These are phyloP conservation scores for Dendrolimus kikuchii DNA, from an alignment of 1,140 invertebrate species.

Conservation along the genomic window DNA sequence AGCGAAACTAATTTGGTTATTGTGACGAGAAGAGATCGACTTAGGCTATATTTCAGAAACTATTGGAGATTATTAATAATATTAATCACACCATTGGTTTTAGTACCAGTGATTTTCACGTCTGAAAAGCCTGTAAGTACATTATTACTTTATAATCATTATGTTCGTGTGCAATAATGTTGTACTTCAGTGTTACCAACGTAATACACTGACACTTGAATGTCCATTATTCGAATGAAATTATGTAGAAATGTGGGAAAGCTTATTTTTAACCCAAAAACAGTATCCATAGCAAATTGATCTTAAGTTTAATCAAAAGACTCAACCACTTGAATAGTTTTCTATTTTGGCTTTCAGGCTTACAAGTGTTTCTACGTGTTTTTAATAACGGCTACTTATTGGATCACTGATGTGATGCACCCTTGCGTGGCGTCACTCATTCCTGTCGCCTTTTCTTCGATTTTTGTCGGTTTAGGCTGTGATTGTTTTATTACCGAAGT, in stretches of 20 bases:
- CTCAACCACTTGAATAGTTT: no score
- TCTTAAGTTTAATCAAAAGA: no score
- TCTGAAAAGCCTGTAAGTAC: slow-evolving; percentile 37
- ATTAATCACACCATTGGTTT: slow-evolving; percentile 25
- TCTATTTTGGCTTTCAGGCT: slow-evolving; percentile 27
- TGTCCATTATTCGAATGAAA: no score
- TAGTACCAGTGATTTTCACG: slow-evolving; percentile 34
- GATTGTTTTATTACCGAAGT: slow-evolving; percentile 15
- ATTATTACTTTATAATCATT: no score
- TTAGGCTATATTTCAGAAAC: slow-evolving; percentile 29
- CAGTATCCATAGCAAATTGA: no score
- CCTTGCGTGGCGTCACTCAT: slow-evolving; percentile 65
- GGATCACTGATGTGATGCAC: slow-evolving; percentile 78
- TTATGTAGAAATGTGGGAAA: no score
- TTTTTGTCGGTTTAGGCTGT: slow-evolving; percentile 18
- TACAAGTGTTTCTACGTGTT: slow-evolving; percentile 75
- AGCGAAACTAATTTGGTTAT: slow-evolving; percentile 43
- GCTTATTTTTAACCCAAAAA: no score
- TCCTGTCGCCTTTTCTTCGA: slow-evolving; percentile 26
- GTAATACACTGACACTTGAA: no score
- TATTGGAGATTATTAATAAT: slow-evolving; percentile 32
- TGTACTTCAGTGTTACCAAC: no score
- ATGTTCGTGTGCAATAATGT: no score
- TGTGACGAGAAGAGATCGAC: slow-evolving; percentile 22
- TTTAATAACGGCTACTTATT: slow-evolving; percentile 77